These are phyloP conservation scores for Zosterops japonicus DNA, from an alignment of 2,113 vertebrate genomes.

Conservation along the genomic window DNA sequence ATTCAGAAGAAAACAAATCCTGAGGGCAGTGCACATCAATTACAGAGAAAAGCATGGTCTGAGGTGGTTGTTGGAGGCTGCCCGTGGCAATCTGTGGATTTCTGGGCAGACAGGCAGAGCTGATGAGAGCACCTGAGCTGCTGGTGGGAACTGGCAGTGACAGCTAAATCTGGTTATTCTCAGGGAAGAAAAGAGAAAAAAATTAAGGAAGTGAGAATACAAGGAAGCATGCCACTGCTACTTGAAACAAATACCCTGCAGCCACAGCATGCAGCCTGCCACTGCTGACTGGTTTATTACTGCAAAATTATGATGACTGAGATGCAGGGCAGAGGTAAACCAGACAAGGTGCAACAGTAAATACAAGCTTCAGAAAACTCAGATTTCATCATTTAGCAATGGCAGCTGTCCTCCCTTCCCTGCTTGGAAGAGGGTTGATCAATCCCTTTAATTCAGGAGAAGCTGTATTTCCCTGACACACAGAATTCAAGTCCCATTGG, in stretches of 20 bases:
- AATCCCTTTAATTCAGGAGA: not conserved
- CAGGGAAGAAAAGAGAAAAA: constrained; percentile 9
- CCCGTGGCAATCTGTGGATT: not conserved
- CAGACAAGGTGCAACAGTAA: not conserved
- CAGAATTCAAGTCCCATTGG: not conserved
- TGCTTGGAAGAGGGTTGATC: not conserved
- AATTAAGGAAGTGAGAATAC: not conserved
- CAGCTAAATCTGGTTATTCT: constrained; percentile 51
- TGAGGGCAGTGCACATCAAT: not conserved
- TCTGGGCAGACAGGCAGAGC: not conserved
- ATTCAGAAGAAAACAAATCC: constrained; percentile 45
- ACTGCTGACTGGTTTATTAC: not conserved
- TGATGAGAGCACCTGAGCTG: constrained; percentile 29
- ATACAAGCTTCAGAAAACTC: not conserved
- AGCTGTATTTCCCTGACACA: not conserved
- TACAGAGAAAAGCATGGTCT: not conserved
- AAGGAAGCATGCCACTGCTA: not conserved
- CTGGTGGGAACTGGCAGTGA: constrained; percentile 26
- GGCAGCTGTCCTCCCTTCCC: not conserved
- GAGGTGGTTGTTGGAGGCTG: not conserved
- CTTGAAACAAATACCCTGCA: constrained; percentile 20
- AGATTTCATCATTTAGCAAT: not conserved
- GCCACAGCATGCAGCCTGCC: not conserved
- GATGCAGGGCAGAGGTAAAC: not conserved
- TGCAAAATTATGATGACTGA: not conserved